Conservation (phyloP, 1,140 invertebrate genomes). For the Campoletis sonorensis region DNA sequence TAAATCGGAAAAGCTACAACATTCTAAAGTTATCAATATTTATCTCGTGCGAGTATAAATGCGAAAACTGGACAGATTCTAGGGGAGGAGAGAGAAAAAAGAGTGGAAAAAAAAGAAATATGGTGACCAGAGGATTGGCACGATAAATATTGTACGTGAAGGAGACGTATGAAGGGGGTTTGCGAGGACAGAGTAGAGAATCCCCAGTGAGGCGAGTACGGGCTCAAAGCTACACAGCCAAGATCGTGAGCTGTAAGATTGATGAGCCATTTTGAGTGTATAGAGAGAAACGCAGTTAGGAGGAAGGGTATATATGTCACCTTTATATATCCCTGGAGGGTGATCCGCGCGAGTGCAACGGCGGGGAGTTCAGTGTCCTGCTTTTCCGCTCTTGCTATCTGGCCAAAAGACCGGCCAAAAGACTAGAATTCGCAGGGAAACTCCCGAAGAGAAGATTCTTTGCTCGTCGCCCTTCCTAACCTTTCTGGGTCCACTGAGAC, state of each 20-base stretch:
- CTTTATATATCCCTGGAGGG: conserved; percentile 30
- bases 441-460: background rate
- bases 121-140: background rate
- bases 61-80: no score
- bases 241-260: conserved; percentile 35
- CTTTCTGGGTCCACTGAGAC: background rate
- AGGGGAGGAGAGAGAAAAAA: background rate
- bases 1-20: no score
- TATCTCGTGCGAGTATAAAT: no score
- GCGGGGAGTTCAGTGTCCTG: background rate
- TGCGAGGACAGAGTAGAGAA: background rate
- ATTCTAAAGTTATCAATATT: no score
- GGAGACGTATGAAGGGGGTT: background rate
- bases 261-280: conserved; percentile 32
- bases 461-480: background rate
- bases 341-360: background rate
- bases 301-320: conserved; percentile 19
- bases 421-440: background rate
- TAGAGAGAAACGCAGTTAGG: conserved; percentile 31
- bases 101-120: background rate
- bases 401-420: background rate
- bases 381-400: no score
- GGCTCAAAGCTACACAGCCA: background rate
- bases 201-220: background rate
- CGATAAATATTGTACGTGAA: conserved; percentile 39